phyloP scores from a whole-genome alignment of 2,797 vertebrate genomes.

The Smutsia gigantea region DNA sequence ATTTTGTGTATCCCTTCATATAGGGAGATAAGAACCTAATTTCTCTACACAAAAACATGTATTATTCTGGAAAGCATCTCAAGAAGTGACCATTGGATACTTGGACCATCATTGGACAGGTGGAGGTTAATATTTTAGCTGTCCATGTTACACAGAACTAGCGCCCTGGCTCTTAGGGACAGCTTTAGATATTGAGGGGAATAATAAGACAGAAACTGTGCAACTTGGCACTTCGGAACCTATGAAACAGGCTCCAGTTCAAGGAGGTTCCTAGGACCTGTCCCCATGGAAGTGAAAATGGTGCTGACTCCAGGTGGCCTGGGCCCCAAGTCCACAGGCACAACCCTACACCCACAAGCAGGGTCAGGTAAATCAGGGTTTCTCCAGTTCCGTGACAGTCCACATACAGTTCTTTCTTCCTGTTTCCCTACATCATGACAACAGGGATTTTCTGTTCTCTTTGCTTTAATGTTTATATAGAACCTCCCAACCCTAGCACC shows the following conservation, averaged over 20 bases:
- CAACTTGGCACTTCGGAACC: background rate
- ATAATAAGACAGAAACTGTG: background rate
- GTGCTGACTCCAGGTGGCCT: background rate
- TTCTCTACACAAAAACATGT: background rate
- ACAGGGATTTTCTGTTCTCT: constrained; percentile 79
- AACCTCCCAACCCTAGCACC: constrained; percentile 65
- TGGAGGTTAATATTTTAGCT: background rate
- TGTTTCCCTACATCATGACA: constrained; percentile 61
- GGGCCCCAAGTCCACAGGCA: background rate
- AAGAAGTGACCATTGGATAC: background rate
- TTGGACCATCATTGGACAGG: too few relatives aligned
- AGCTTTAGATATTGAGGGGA: background rate
- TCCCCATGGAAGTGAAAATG: background rate
- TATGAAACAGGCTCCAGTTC: background rate
- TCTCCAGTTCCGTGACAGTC: constrained; percentile 51
- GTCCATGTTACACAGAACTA: background rate
- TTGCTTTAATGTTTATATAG: constrained; percentile 67
- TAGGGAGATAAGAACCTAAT: background rate
- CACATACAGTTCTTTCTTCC: constrained; percentile 60
- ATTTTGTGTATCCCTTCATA: background rate
- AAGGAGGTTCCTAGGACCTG: background rate
- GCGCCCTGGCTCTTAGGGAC: background rate
- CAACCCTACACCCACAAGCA: background rate
- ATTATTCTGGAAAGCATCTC: background rate
- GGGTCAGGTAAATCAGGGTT: constrained; percentile 20